phyloP scores from a whole-genome alignment of 1,140 invertebrate genomes.

The Brachionus rotundiformis region DNA sequence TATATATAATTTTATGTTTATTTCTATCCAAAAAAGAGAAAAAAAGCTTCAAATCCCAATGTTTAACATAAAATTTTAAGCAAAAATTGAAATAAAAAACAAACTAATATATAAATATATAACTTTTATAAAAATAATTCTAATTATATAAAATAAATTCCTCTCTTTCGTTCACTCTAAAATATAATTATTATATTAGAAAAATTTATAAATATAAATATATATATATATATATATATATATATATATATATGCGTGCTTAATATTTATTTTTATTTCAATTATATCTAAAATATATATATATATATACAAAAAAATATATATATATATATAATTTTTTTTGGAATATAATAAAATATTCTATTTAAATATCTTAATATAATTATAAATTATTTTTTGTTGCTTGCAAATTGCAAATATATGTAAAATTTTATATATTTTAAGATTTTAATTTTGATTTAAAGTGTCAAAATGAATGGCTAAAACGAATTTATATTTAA shows the following conservation, averaged over 20 bases:
- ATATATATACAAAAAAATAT: not conserved
- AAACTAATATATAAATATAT: conserved; percentile 34
- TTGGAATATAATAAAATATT: conserved; percentile 22
- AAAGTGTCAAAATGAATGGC: conserved; percentile 7
- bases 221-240: not conserved
- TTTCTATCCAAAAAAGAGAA: conserved; percentile 38
- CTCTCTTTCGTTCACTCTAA: conserved; percentile 3
- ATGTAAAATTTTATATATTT: conserved; percentile 34
- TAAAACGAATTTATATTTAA: conserved; percentile 7
- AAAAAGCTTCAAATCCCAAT: conserved; percentile 6
- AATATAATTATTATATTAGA: conserved; percentile 3
- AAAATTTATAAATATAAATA: conserved; percentile 3
- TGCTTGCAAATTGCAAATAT: conserved; percentile 45
- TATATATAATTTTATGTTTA: conserved; percentile 34
- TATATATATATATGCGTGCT: not conserved
- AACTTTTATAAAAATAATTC: conserved; percentile 8
- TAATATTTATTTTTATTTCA: conserved; percentile 1
- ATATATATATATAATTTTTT: conserved; percentile 4
- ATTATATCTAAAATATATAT: not conserved
- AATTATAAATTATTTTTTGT: conserved; percentile 45
- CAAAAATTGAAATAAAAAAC: conserved; percentile 25
- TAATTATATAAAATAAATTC: conserved; percentile 22
- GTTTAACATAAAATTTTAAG: conserved; percentile 39
- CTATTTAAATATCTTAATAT: conserved; percentile 27
- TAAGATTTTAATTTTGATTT: not conserved